A percentile compares a stretch with the other conserved stretches of the same genome.
Conservation (phyloP, 2,113 vertebrate species). For the Emydura subglobosa region DNA sequence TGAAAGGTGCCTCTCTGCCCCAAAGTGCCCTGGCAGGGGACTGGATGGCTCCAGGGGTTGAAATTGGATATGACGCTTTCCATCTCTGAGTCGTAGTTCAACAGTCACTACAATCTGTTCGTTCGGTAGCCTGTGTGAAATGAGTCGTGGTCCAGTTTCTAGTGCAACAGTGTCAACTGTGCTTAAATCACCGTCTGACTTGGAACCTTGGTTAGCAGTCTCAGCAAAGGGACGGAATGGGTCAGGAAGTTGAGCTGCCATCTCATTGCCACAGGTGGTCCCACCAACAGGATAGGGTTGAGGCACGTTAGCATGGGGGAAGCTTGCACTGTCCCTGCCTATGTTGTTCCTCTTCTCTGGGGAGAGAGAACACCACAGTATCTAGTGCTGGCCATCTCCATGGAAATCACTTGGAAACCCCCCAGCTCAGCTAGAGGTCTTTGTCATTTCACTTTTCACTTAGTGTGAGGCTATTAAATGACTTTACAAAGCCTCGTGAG, state of each 20-base stretch:
- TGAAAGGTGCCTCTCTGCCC: background rate
- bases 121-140: background rate
- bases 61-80: no score
- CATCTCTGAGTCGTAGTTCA: no score
- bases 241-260: no score
- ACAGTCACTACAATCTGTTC: no score
- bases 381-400: no score
- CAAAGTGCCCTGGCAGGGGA: accelerated
- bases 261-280: background rate
- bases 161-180: accelerated
- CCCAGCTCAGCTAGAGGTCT: no score
- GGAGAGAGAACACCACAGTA: accelerated
- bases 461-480: no score
- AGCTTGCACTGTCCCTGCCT: background rate
- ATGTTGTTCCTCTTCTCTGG: background rate
- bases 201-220: background rate
- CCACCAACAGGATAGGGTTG: background rate
- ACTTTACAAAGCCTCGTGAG: no score
- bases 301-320: background rate
- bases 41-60: no score
- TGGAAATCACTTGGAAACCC: no score
- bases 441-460: no score
- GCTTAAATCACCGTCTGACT: background rate
- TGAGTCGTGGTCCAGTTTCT: background rate
- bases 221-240: background rate